phyloP scores from a whole-genome alignment of 2,888 invertebrate genomes.

The Linyphia triangularis region DNA sequence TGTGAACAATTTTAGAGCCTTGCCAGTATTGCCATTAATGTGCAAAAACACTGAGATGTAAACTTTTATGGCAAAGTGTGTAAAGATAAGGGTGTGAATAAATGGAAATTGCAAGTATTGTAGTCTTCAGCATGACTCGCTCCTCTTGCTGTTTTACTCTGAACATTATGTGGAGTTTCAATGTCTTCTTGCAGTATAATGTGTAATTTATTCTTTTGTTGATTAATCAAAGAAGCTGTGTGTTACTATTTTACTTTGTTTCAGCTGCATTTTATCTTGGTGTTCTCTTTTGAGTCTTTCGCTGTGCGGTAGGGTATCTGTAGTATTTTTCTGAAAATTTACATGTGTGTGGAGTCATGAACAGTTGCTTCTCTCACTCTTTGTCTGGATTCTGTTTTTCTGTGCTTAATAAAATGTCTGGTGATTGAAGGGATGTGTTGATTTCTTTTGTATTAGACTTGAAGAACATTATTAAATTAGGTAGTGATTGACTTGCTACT shows the following conservation, averaged over 20 bases:
- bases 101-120: conserved; percentile 39
- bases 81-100: conserved; percentile 37
- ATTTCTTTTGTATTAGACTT: conserved; percentile 17
- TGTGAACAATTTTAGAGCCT: conserved; percentile 65
- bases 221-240: conserved; percentile 44
- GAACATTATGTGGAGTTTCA: conserved; percentile 36
- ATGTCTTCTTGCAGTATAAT: conserved; percentile 9
- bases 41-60: conserved; percentile 44
- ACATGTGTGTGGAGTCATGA: conserved; percentile 5
- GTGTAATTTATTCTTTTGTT: conserved; percentile 67
- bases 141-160: conserved; percentile 60
- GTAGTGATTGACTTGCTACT: no score
- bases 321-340: background rate
- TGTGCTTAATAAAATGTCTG: conserved; percentile 60
- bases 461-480: no score
- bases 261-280: conserved; percentile 39
- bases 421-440: conserved; percentile 30
- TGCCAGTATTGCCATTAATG: conserved; percentile 53
- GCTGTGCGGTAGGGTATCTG: conserved; percentile 34
- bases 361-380: conserved; percentile 22
- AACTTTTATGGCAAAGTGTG: conserved; percentile 36
- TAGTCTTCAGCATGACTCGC: conserved; percentile 60
- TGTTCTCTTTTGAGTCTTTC: conserved; percentile 66
- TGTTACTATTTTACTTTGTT: conserved; percentile 24
- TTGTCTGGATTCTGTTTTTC: conserved; percentile 47